phyloP scores from a whole-genome alignment of 1,140 invertebrate species.

The Listronotus oregonensis region DNA sequence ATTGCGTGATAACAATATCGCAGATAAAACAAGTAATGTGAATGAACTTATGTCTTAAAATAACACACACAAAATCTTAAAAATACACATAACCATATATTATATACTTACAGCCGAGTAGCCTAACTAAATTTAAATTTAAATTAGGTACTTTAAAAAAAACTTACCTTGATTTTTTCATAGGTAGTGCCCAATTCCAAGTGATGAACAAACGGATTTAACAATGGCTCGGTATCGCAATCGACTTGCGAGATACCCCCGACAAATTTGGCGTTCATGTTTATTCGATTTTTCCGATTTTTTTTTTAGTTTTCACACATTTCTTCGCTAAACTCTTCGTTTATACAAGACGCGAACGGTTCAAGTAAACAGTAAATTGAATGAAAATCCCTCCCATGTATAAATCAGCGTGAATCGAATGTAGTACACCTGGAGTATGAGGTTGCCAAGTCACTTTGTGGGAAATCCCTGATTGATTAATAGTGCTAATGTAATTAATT shows the following conservation, averaged over 20 bases:
- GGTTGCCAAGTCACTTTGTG: slow-evolving; percentile 24
- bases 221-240: slow-evolving; percentile 58
- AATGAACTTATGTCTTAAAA: too few relatives aligned
- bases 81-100: too few relatives aligned
- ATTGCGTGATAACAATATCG: too few relatives aligned
- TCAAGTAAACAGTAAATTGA: slow-evolving; percentile 16
- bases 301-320: slow-evolving; percentile 1
- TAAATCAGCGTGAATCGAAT: slow-evolving; percentile 26
- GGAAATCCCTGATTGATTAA: too few relatives aligned
- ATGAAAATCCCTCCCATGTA: slow-evolving; percentile 32
- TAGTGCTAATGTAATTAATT: too few relatives aligned
- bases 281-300: slow-evolving; percentile 14
- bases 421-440: slow-evolving; percentile 31
- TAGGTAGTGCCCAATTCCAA: slow-evolving; percentile 81
- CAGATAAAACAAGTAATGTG: too few relatives aligned
- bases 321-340: neutral
- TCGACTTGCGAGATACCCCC: slow-evolving; percentile 46
- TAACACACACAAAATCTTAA: too few relatives aligned
- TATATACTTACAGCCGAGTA: too few relatives aligned
- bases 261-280: slow-evolving; percentile 47
- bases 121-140: too few relatives aligned
- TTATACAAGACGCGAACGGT: neutral
- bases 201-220: slow-evolving; percentile 85
- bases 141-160: too few relatives aligned
- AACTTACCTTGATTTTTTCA: slow-evolving; percentile 82